These are phyloP conservation scores for Octodonta nipae DNA, from an alignment of 2,888 invertebrate species.

Conservation along the genomic window DNA sequence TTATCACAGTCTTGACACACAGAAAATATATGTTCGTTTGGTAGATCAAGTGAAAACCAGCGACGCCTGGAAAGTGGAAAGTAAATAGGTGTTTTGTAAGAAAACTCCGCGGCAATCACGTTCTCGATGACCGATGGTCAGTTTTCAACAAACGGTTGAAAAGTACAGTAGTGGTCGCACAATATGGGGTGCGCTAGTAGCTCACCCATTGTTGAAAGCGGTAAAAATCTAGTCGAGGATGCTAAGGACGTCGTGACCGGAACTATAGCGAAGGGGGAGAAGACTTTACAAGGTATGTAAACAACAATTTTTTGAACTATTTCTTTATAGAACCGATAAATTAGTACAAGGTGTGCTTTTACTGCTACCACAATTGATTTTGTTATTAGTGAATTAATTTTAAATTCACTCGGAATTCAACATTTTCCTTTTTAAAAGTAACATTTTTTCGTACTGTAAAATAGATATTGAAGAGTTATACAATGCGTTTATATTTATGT, in stretches of 20 bases:
- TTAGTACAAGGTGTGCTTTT: too few species aligned
- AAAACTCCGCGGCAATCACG: neutral
- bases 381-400: too few species aligned
- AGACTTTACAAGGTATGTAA: constrained; percentile 28
- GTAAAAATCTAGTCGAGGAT: constrained; percentile 28
- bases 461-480: too few species aligned
- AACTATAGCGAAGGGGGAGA: constrained; percentile 27
- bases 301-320: too few species aligned
- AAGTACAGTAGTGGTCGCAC: constrained; percentile 4
- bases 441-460: too few species aligned
- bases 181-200: constrained; percentile 36
- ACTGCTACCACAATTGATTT: too few species aligned
- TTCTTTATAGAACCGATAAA: too few species aligned
- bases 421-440: too few species aligned
- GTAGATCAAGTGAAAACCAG: neutral
- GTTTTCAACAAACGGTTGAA: constrained; percentile 7
- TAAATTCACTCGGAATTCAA: too few species aligned
- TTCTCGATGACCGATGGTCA: constrained; percentile 14
- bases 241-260: constrained; percentile 30
- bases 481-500: too few species aligned
- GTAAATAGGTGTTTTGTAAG: neutral
- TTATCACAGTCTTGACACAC: too few species aligned
- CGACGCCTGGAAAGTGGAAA: neutral
- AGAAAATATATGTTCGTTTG: too few species aligned
- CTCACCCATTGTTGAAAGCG: constrained; percentile 30